phyloP scores from a whole-genome alignment of 2,888 invertebrate species.

The Trachelus tabidus region DNA sequence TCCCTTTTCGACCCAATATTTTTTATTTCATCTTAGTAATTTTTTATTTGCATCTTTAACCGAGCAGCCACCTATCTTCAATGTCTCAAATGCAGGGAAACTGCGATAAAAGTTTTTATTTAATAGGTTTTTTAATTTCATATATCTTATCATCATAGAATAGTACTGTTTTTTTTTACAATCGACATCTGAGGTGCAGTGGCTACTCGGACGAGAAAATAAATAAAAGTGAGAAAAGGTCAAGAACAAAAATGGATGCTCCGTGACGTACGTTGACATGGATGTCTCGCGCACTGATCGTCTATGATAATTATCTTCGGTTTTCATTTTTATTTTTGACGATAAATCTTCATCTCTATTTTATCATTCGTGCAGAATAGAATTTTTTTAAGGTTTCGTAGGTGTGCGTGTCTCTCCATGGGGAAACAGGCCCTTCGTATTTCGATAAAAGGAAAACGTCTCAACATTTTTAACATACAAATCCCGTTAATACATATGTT shows the following conservation, averaged over 20 bases:
- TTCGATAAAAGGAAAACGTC: background rate
- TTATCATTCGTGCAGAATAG: background rate
- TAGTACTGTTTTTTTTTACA: background rate
- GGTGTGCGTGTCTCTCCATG: background rate
- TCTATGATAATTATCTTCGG: background rate
- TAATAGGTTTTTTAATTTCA: background rate
- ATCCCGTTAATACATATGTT: background rate
- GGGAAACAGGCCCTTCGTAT: background rate
- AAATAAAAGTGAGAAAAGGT: background rate
- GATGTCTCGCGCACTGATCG: background rate
- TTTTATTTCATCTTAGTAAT: constrained; percentile 20
- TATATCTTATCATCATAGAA: background rate
- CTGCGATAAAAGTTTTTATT: background rate
- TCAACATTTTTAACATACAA: background rate
- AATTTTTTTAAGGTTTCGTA: background rate
- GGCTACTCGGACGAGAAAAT: background rate
- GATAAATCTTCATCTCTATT: background rate
- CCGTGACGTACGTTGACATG: background rate
- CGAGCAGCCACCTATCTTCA: constrained; percentile 23
- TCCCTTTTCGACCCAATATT: constrained; percentile 21
- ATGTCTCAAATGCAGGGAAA: background rate
- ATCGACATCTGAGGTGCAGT: background rate
- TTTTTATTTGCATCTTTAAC: constrained; percentile 20
- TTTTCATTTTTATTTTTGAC: background rate
- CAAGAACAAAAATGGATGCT: background rate